These are phyloP conservation scores for Poeciliopsis prolifica DNA, from an alignment of 2,113 vertebrate genomes.

Conservation along the genomic window DNA sequence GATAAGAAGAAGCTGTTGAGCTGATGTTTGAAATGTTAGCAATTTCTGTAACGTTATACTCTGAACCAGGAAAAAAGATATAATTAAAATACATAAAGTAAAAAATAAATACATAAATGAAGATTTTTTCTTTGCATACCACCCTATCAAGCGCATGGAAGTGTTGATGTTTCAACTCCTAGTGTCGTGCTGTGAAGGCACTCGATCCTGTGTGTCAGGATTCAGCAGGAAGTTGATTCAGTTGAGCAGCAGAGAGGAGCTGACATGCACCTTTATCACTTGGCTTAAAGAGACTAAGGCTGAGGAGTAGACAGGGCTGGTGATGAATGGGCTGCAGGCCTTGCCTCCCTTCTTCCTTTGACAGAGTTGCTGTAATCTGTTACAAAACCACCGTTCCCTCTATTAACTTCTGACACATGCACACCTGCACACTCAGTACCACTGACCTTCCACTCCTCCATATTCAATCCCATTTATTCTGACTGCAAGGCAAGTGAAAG, in stretches of 20 bases:
- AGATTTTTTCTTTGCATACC: conserved; percentile 16
- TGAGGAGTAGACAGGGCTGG: conserved; percentile 69
- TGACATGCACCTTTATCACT: conserved; percentile 80
- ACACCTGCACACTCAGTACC: conserved; percentile 64
- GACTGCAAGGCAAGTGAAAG: conserved; percentile 27
- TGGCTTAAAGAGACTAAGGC: conserved; percentile 74
- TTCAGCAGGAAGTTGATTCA: conserved; percentile 71
- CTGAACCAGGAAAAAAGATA: conserved; percentile 9
- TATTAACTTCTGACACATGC: conserved; percentile 77
- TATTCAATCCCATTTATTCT: conserved; percentile 49
- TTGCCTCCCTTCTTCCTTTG: conserved; percentile 72
- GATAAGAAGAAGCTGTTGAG: neutral
- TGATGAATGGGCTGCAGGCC: conserved; percentile 79
- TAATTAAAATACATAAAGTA: conserved; percentile 17
- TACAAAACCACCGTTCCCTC: conserved; percentile 72
- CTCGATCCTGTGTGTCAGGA: conserved; percentile 63
- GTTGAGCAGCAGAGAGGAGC: conserved; percentile 73
- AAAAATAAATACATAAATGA: conserved; percentile 24
- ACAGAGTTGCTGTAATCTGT: conserved; percentile 81
- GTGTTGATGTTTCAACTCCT: conserved; percentile 33
- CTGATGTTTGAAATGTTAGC: neutral
- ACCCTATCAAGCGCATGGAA: conserved; percentile 30
- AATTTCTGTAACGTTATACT: conserved; percentile 25
- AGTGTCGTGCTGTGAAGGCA: conserved; percentile 40
- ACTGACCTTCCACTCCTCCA: conserved; percentile 65